A percentile compares a stretch with the other conserved stretches of the same genome.
These are phyloP conservation scores for Apostichopus californicus DNA, from an alignment of 35 echinoderm and acorn worm genomes.

Conservation along the genomic window DNA sequence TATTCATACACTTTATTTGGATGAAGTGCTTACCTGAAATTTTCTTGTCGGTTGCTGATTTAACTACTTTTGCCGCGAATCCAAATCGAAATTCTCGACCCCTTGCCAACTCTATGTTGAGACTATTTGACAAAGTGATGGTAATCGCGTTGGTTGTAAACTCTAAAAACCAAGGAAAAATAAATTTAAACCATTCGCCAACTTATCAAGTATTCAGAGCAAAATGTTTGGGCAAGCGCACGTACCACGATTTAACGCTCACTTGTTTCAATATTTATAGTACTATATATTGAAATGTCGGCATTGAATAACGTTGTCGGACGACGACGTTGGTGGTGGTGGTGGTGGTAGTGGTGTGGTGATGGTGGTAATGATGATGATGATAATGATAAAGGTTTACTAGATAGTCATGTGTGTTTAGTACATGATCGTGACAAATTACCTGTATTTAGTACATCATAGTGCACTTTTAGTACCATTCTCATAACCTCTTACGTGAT, in stretches of 20 bases:
- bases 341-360: background rate
- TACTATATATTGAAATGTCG: background rate
- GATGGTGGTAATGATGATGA: background rate
- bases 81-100: background rate
- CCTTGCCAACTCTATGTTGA: slow-evolving; percentile 17
- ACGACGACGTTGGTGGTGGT: background rate
- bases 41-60: background rate
- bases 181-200: too few species aligned
- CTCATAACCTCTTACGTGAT: too few species aligned
- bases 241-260: too few species aligned
- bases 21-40: background rate
- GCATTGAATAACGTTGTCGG: background rate
- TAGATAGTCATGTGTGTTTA: too few species aligned
- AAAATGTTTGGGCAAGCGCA: too few species aligned
- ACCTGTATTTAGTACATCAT: too few species aligned
- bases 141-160: background rate
- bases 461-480: too few species aligned
- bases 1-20: too few species aligned
- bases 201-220: too few species aligned
- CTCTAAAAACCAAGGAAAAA: background rate
- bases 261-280: too few species aligned
- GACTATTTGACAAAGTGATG: background rate
- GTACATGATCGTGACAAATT: too few species aligned
- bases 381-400: background rate
- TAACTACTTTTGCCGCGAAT: background rate